Percentiles rank a stretch among this genome's conserved stretches.
Conservation (phyloP, 1,140 invertebrate genomes). For the Heliconius congener region DNA sequence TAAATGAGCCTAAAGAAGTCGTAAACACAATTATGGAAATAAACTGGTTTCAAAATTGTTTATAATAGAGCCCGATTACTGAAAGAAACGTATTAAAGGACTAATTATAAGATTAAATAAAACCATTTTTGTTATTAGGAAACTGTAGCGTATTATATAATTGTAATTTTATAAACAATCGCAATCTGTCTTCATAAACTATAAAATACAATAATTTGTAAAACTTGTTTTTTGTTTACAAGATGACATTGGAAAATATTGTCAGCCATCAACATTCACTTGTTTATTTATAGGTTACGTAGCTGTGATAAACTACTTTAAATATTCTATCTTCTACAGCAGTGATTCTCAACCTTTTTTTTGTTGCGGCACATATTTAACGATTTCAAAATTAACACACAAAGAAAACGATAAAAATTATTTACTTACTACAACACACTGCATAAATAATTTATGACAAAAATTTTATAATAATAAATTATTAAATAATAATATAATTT, state of each 20-base stretch:
- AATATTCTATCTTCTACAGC: no score
- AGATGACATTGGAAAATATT: neutral
- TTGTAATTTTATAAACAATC: neutral
- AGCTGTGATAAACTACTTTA: neutral
- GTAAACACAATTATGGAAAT: slow-evolving; percentile 25
- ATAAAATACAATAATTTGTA: neutral
- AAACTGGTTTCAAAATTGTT: slow-evolving; percentile 14
- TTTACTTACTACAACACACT: no score
- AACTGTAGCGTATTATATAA: no score
- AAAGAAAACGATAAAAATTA: no score
- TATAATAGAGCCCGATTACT: neutral
- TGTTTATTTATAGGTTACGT: neutral
- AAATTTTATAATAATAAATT: no score
- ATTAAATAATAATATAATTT: no score
- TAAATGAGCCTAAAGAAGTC: neutral
- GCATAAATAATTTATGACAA: no score
- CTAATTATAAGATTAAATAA: neutral
- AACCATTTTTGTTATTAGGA: neutral
- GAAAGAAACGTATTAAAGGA: neutral
- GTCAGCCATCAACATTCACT: neutral
- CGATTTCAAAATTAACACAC: no score
- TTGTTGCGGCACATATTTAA: no score
- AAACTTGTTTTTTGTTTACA: neutral
- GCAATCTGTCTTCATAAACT: neutral
- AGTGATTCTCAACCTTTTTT: no score